These are phyloP conservation scores for Microtus ochrogaster DNA, from an alignment of 2,113 vertebrate species.

Conservation along the genomic window DNA sequence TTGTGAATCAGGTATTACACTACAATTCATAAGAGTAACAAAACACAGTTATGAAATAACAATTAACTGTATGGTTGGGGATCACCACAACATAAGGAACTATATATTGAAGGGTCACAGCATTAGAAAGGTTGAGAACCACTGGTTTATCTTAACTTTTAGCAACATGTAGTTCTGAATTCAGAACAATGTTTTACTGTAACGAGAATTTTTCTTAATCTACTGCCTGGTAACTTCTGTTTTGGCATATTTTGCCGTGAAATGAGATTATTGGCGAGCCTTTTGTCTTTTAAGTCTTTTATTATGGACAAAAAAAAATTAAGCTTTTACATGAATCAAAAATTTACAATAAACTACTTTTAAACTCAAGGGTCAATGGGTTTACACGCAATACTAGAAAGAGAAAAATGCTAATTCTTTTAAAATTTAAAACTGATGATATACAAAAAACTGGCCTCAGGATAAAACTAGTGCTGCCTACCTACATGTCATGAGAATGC, in stretches of 20 bases:
- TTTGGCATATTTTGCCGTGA: background rate
- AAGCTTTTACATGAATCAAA: constrained; percentile 27
- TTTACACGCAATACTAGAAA: background rate
- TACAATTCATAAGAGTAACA: background rate
- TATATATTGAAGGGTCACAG: background rate
- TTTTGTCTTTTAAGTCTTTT: background rate
- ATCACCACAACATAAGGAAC: background rate
- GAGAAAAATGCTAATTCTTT: background rate
- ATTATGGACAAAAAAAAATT: background rate
- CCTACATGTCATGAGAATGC: background rate
- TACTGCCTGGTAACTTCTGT: background rate
- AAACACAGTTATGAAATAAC: background rate
- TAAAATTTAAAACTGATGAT: background rate
- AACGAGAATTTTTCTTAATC: background rate
- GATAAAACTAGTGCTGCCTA: background rate
- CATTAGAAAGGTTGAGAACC: background rate
- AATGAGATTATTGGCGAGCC: background rate
- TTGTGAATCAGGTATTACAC: background rate
- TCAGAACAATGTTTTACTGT: constrained; percentile 12
- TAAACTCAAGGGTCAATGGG: background rate
- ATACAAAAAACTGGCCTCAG: background rate
- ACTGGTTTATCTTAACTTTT: background rate
- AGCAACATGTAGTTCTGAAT: background rate
- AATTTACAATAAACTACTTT: background rate
- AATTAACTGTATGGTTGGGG: background rate